phyloP scores from a whole-genome alignment of 2,888 invertebrate genomes.

The Macrosiphum euphorbiae region DNA sequence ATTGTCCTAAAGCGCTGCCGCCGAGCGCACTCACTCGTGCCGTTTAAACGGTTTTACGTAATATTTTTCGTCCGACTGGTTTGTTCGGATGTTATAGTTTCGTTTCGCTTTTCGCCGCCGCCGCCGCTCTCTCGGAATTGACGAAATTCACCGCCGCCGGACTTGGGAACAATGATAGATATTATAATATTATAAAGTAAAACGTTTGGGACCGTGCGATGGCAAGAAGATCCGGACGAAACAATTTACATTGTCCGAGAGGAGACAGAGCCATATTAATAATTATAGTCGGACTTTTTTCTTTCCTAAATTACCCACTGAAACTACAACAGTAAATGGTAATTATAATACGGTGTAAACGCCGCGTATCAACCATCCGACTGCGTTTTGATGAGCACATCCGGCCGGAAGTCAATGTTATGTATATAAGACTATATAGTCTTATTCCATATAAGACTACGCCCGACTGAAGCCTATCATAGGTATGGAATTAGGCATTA shows the following conservation, averaged over 20 bases:
- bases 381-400: neutral
- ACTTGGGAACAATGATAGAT: constrained; percentile 13
- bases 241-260: neutral
- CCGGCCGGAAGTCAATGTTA: neutral
- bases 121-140: constrained; percentile 23
- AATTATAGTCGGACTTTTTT: neutral
- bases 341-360: neutral
- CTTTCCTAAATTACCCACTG: neutral
- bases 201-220: neutral
- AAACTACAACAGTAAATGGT: neutral
- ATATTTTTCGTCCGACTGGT: constrained; percentile 23
- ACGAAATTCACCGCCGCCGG: constrained; percentile 10
- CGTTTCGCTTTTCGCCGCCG: constrained; percentile 16
- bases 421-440: neutral
- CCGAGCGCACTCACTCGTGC: neutral
- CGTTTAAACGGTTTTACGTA: constrained; percentile 21
- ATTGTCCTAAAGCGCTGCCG: neutral
- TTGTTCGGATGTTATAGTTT: constrained; percentile 22
- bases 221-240: neutral
- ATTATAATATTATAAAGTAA: neutral
- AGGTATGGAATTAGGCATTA: neutral
- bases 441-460: neutral
- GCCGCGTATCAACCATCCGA: neutral
- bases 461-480: neutral
- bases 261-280: neutral